These are phyloP conservation scores for Nibea coibor DNA, from an alignment of 2,113 vertebrate species.

Conservation along the genomic window DNA sequence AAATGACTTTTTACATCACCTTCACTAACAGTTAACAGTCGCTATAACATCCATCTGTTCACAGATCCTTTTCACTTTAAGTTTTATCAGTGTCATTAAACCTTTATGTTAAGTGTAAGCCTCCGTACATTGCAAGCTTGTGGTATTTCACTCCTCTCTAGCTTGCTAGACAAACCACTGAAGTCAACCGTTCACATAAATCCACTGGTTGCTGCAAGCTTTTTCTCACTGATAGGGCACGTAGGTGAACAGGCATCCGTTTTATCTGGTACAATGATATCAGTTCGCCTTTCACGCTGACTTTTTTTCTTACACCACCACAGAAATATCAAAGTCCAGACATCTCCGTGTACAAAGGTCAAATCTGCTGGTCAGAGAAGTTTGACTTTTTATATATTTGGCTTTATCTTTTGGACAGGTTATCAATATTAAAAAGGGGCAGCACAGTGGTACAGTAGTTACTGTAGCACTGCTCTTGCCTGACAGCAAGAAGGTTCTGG, in stretches of 20 bases:
- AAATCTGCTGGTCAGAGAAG: neutral
- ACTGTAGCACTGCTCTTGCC: too few species aligned
- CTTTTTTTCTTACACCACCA: neutral
- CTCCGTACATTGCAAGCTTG: neutral
- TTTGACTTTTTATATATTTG: neutral
- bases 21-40: neutral
- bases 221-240: neutral
- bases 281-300: neutral
- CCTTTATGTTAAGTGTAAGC: neutral
- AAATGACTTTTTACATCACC: neutral
- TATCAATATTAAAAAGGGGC: constrained; percentile 7
- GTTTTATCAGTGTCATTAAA: constrained; percentile 17
- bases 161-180: neutral
- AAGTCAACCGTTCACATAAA: constrained; percentile 8
- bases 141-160: neutral
- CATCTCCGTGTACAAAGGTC: neutral
- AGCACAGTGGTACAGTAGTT: too few species aligned
- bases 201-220: constrained; percentile 8
- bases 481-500: too few species aligned
- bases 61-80: constrained; percentile 15
- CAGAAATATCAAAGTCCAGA: neutral
- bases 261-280: neutral
- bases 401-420: neutral
- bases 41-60: constrained; percentile 14
- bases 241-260: neutral